Base-by-base conservation (phyloP, 1,140 invertebrate species). In the Eriocheir sinensis region DNA sequence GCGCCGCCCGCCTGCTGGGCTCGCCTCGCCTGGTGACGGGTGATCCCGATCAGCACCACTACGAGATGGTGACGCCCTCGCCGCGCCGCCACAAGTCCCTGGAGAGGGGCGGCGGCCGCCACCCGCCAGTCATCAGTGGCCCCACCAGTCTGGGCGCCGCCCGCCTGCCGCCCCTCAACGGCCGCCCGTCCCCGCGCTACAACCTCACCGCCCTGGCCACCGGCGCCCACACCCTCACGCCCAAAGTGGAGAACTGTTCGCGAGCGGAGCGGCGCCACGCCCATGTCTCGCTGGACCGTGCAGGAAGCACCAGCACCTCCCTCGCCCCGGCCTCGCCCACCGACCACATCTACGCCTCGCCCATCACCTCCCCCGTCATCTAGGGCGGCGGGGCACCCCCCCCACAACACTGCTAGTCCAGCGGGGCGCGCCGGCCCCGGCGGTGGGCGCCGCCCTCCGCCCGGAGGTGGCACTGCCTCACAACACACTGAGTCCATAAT, bases 301-400 rank as follows among this genome's bases (percentile, higher is more conserved):
- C 95, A 4, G 95, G 95, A 0, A 86, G 83, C 81, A 85, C 95
- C 2, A 95, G 80, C 90, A 96, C 95, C n/a, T 95, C 89, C 8
- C 88, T 96, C 79, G 95, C 93, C 32, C 94, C 95, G 27, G 85
- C 93, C 48, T 95, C 95, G 21, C 95, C 95, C n/a, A 95, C 95
- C 3, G 95, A 96, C 91, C 94, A 96, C 80, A 94, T 96, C 44
- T 96, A 95, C 79, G 95, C 95, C 32, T 96, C 95, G 6, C 95
- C 95, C 60, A 96, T 96, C 79, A 96, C 95, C 34, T 96, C 95
- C 3, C 95, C 95, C n/a, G 95, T 96, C 40, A 96, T 96, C 80
- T 96, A 86, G 95, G 92, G 32, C 88, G n/a, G 38, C 21, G 38
- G 41, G 85, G 60, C 41, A 30, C 34, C 60, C 80, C 40, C 34